These are phyloP conservation scores for Thaleichthys pacificus DNA, from an alignment of 2,797 vertebrate species.

Conservation along the genomic window DNA sequence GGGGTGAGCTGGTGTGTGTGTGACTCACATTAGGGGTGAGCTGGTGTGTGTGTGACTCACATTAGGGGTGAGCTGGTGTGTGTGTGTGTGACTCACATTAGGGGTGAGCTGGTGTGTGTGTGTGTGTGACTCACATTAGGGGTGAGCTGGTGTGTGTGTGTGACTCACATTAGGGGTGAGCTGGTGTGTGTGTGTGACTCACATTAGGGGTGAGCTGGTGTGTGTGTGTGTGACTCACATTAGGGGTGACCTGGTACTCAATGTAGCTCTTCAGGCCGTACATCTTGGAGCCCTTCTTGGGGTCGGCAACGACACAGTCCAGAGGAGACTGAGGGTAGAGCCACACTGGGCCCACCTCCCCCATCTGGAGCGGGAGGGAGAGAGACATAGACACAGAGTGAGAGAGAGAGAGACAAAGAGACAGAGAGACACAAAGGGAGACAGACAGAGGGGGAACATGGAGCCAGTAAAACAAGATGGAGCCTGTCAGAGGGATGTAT, in stretches of 20 bases:
- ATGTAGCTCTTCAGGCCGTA: slow-evolving; percentile 94
- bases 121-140: neutral
- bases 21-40: slow-evolving; percentile 84
- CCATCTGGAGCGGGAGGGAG: slow-evolving; percentile 67
- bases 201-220: neutral
- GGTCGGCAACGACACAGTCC: slow-evolving; percentile 88
- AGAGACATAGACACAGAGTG: slow-evolving; percentile 14
- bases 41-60: slow-evolving; percentile 80
- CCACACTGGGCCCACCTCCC: slow-evolving; percentile 91
- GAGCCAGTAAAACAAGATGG: neutral
- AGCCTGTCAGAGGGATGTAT: neutral
- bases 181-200: neutral
- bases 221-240: slow-evolving; percentile 71
- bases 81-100: neutral
- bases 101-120: neutral
- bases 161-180: neutral
- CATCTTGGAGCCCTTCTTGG: slow-evolving; percentile 90
- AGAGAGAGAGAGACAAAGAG: neutral
- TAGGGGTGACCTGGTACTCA: slow-evolving; percentile 88
- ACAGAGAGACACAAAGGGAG: neutral
- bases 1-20: neutral
- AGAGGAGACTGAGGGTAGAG: slow-evolving; percentile 82
- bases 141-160: neutral
- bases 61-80: slow-evolving; percentile 82
- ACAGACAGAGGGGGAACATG: neutral